Evolutionary conservation across 2,113 vertebrate genomes (phyloP).

Genomic region (Corythoichthys intestinalis): DNA sequence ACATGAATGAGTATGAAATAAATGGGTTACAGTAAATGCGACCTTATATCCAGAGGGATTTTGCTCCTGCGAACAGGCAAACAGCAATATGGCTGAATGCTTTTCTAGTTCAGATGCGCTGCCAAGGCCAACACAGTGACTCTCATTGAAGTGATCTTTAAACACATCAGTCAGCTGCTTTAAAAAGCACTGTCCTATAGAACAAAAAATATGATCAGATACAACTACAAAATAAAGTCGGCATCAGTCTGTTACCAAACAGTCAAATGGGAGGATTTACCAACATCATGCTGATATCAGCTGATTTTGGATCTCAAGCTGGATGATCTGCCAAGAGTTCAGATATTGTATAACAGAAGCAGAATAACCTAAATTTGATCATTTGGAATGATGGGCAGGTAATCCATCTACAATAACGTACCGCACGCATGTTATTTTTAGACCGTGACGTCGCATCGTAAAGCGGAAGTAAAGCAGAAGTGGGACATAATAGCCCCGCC

Average conservation of each 20-base stretch:
- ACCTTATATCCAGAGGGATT: conserved; percentile 54
- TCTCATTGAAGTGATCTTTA: conserved; percentile 6
- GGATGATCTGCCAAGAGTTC: conserved; percentile 36
- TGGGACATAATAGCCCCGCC: too few species aligned
- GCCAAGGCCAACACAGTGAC: conserved; percentile 27
- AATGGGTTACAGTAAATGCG: conserved; percentile 48
- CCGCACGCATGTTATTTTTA: too few species aligned
- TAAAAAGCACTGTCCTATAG: neutral
- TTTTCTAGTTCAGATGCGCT: conserved; percentile 52
- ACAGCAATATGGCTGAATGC: conserved; percentile 52
- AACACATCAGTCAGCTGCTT: conserved; percentile 17
- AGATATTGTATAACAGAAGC: conserved; percentile 26
- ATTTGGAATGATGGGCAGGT: conserved; percentile 30
- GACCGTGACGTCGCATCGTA: too few species aligned
- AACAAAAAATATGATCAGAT: neutral
- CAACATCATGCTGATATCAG: conserved; percentile 53
- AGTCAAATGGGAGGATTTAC: conserved; percentile 48
- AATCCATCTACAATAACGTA: conserved; percentile 13
- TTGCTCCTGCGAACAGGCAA: conserved; percentile 49
- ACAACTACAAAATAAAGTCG: conserved; percentile 1
- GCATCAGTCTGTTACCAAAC: conserved; percentile 34
- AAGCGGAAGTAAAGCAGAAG: too few species aligned
- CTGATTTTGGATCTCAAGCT: conserved; percentile 46
- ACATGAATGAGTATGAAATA: conserved; percentile 41
- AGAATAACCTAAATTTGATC: conserved; percentile 31